Evolutionary conservation across 2,797 vertebrate species (phyloP).

Genomic region (Pipistrellus kuhlii): DNA sequence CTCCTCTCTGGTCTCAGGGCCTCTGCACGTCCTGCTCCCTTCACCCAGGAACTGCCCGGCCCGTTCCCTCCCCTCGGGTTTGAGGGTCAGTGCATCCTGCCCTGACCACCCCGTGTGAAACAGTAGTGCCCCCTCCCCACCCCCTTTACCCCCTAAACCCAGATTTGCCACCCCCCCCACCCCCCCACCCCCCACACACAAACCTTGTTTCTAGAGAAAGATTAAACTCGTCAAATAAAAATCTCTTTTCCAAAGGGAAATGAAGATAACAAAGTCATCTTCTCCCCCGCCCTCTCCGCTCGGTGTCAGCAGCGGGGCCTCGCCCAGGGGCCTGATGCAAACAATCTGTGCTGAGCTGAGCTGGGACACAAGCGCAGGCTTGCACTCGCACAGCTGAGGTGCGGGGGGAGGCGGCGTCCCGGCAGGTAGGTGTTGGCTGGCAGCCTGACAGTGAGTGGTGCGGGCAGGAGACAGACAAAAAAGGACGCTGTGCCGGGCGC

Average conservation of each 20-base stretch:
- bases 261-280: not conserved
- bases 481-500: not conserved
- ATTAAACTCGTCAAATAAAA: not conserved
- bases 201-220: slow-evolving; percentile 36
- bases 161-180: not conserved
- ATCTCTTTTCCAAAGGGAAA: slow-evolving; percentile 13
- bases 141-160: not conserved
- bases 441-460: not conserved
- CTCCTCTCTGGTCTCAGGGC: not conserved
- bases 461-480: not conserved
- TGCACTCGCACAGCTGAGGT: not conserved
- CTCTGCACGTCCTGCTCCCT: not conserved
- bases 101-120: not conserved
- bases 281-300: not conserved
- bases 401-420: fast-evolving
- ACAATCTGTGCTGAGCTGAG: not conserved
- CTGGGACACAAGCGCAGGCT: not conserved
- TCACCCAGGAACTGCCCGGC: fast-evolving
- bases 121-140: fast-evolving
- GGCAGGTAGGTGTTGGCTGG: not conserved
- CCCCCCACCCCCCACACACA: not conserved
- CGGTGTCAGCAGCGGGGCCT: not conserved
- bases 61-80: not conserved
- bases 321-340: not conserved
- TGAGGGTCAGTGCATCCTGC: not conserved